Base-by-base conservation (phyloP, 2,888 invertebrate species). In the Leptinotarsa haldemani region DNA sequence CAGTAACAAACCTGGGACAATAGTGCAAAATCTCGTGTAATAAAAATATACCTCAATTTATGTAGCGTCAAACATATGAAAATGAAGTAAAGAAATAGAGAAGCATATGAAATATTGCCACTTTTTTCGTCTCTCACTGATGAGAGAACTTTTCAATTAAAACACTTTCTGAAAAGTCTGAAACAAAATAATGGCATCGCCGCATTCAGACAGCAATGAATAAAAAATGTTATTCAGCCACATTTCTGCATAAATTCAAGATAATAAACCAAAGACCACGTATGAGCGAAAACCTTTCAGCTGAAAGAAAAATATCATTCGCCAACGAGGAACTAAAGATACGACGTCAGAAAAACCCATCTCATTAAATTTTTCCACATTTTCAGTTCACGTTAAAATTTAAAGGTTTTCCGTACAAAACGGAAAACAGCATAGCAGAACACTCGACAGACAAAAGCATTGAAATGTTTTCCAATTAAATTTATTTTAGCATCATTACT, bases 401-500 rank as follows among this genome's bases (percentile, higher is more conserved):
- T 74, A 77, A 78, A 77, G 78, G 78, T 74, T 74, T 78, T 71
- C 67, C 70, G 72, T 74, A 73, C 61, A 73, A 76, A 74, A 76
- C 68, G 70, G 70, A 76, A 75, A 74, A 75, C 75, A 68, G 75
- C 75, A 73, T 70, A 70, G 74, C 77, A 76, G 75, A 75, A 72
- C 77, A 74, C 77, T 78, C 64, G 77, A 70, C 74, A 65, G 50
- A 79, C 78, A 79, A 81, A 80, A 80, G 78, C 82, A 80, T 80
- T 79, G 79, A 80, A 81, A 81, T 79, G 80, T 77, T 79, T 80
- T 81, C 82, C 83, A 83, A 83, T 83, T 83, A 83, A 82, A 82
- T 81, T 82, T 82, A 79, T 81, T 82, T 83, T 83, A 81, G 81
- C 82, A 75, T 83, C 83, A 81, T 83, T 83, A 83, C 80, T 73